phyloP scores from a whole-genome alignment of 1,140 invertebrate genomes.

The Tenebrio molitor region DNA sequence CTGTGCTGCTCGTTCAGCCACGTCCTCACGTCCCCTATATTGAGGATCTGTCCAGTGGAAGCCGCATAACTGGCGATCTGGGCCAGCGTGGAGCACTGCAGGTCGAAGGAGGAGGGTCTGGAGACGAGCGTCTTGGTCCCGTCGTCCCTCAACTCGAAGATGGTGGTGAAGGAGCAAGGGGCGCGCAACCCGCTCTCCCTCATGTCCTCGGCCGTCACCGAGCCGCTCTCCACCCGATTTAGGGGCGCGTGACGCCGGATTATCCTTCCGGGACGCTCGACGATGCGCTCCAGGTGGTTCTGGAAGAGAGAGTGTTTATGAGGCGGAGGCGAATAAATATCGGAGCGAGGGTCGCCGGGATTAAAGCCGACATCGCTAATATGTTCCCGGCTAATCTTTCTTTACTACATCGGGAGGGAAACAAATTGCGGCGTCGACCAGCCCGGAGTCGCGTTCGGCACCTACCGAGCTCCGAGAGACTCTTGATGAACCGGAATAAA shows the following conservation, averaged over 20 bases:
- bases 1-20: slow-evolving; percentile 74
- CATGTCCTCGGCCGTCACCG: slow-evolving; percentile 79
- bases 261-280: slow-evolving; percentile 78
- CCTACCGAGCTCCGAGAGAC: too few relatives aligned
- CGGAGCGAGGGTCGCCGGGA: neutral
- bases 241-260: slow-evolving; percentile 74
- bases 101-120: slow-evolving; percentile 70
- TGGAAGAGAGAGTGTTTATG: slow-evolving; percentile 67
- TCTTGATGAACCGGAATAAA: too few relatives aligned
- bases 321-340: neutral
- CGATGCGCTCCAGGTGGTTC: slow-evolving; percentile 87
- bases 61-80: slow-evolving; percentile 88
- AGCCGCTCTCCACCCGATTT: slow-evolving; percentile 79
- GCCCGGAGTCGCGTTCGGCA: too few relatives aligned
- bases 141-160: slow-evolving; percentile 80
- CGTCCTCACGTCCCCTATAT: slow-evolving; percentile 83
- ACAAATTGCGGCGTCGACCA: too few relatives aligned
- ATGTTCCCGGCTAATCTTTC: too few relatives aligned
- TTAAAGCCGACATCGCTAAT: neutral
- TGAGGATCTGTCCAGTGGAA: slow-evolving; percentile 83
- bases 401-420: too few relatives aligned
- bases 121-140: slow-evolving; percentile 71
- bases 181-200: slow-evolving; percentile 71
- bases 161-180: slow-evolving; percentile 78
- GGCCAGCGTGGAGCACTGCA: slow-evolving; percentile 73